phyloP scores from a whole-genome alignment of 2,113 vertebrate species.

The Actinemys pallida region DNA sequence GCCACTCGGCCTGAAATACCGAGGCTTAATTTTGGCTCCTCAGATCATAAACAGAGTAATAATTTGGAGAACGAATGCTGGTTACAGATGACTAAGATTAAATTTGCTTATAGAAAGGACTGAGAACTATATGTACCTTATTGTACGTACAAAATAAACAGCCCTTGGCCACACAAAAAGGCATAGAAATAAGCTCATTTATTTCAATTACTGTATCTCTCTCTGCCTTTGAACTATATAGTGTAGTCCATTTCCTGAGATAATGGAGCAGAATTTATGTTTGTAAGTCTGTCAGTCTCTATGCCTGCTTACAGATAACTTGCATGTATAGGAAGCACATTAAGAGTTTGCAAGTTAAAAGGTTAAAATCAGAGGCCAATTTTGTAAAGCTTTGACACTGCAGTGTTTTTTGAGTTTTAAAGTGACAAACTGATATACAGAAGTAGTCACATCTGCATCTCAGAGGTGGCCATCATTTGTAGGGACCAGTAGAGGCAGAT shows the following conservation, averaged over 20 bases:
- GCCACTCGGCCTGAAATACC: not conserved
- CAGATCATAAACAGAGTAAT: not conserved
- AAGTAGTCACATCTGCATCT: not conserved
- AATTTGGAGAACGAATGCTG: slow-evolving; percentile 1
- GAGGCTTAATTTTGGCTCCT: slow-evolving; percentile 16
- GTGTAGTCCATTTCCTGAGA: not conserved
- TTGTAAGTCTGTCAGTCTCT: slow-evolving; percentile 32
- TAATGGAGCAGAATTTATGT: slow-evolving; percentile 63
- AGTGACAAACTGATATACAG: not conserved
- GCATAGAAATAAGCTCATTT: not conserved
- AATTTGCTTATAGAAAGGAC: slow-evolving; percentile 21
- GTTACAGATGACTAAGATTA: not conserved
- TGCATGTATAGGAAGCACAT: not conserved
- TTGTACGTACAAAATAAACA: slow-evolving; percentile 47
- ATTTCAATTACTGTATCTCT: slow-evolving; percentile 17
- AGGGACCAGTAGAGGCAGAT: not conserved
- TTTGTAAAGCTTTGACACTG: not conserved
- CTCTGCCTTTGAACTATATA: slow-evolving; percentile 55
- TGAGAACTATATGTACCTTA: slow-evolving; percentile 10
- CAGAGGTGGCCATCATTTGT: not conserved
- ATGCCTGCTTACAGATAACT: slow-evolving; percentile 27
- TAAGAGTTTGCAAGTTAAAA: slow-evolving; percentile 12
- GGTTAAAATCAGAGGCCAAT: slow-evolving; percentile 10
- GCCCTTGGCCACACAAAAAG: slow-evolving; percentile 30
- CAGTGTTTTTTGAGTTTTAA: not conserved